Percentiles rank a stretch among this genome's conserved stretches.
These are phyloP conservation scores for Heteronetta atricapilla DNA, from an alignment of 2,113 vertebrate genomes.

Conservation along the genomic window DNA sequence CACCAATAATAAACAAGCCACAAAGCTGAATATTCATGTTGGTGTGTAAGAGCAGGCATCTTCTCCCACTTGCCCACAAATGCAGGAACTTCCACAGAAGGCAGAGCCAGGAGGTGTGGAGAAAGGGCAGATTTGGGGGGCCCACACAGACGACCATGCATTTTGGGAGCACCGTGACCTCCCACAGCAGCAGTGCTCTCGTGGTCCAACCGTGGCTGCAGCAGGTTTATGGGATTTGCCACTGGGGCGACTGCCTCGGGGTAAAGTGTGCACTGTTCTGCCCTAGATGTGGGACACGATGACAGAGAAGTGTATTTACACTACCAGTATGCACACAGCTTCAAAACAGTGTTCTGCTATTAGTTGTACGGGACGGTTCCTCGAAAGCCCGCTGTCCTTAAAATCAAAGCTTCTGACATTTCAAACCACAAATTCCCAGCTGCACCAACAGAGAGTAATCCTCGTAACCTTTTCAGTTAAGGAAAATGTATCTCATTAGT, in stretches of 20 bases:
- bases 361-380: neutral
- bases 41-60: rapidly evolving
- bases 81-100: neutral
- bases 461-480: neutral
- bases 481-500: neutral
- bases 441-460: neutral
- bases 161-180: neutral
- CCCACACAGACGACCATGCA: too few species aligned
- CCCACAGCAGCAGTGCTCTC: too few species aligned
- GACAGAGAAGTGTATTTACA: neutral
- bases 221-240: rapidly evolving
- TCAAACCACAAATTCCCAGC: neutral
- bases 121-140: neutral
- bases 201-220: neutral
- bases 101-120: neutral
- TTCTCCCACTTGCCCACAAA: neutral
- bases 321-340: neutral
- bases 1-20: neutral
- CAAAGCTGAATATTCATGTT: neutral
- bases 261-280: neutral
- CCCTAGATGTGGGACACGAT: neutral
- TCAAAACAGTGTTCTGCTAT: neutral
- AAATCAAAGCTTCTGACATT: neutral
- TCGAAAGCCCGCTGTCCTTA: neutral
- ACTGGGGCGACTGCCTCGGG: rapidly evolving